These are phyloP conservation scores for Malurus alboscapulatus DNA, from an alignment of 2,113 vertebrate species.

Conservation along the genomic window DNA sequence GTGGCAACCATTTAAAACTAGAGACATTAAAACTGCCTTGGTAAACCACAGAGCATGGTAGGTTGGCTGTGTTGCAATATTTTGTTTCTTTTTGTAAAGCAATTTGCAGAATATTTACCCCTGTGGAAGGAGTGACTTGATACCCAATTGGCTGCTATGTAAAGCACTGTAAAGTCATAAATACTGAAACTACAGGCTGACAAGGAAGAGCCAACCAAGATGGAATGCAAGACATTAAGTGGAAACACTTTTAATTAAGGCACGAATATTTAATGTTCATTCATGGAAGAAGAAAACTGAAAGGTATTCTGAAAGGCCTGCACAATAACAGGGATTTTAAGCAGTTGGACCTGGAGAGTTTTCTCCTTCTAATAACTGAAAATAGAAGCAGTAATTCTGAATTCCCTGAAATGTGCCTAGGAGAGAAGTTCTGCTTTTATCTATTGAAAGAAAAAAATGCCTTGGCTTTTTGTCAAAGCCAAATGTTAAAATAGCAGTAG, in stretches of 20 bases:
- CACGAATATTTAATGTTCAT: neutral
- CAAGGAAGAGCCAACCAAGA: neutral
- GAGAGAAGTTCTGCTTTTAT: neutral
- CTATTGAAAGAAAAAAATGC: neutral
- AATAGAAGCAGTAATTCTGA: neutral
- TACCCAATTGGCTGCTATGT: neutral
- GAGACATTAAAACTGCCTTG: neutral
- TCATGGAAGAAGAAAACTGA: neutral
- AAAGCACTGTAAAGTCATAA: constrained; percentile 16
- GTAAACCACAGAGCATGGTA: neutral
- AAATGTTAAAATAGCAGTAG: neutral
- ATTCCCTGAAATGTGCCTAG: neutral
- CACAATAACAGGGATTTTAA: neutral
- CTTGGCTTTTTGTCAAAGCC: neutral
- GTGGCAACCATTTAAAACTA: neutral
- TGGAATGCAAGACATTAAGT: constrained; percentile 23
- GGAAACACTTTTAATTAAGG: constrained; percentile 54
- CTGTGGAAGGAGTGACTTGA: constrained; percentile 3
- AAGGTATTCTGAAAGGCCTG: neutral
- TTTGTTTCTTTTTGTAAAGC: neutral
- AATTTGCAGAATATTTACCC: neutral
- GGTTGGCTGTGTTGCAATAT: neutral
- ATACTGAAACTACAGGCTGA: constrained; percentile 18
- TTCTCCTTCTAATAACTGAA: neutral
- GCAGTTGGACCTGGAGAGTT: neutral